These are phyloP conservation scores for Cheilinus undulatus DNA, from an alignment of 2,113 vertebrate species.

Conservation along the genomic window DNA sequence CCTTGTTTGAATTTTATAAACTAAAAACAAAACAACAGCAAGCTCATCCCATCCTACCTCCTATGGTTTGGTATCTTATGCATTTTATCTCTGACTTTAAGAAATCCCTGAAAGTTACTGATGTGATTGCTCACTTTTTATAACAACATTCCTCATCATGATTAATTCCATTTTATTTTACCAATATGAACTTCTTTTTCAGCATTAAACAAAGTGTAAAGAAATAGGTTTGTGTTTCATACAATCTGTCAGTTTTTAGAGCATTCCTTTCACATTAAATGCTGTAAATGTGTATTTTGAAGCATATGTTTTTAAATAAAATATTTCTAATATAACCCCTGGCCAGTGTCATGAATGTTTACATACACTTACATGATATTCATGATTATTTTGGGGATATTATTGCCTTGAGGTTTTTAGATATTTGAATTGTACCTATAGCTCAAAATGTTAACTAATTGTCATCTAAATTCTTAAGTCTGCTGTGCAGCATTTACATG, in stretches of 20 bases:
- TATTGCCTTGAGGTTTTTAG: too few relatives aligned
- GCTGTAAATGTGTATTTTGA: conserved; percentile 64
- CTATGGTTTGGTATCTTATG: conserved; percentile 49
- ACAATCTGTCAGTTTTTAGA: too few relatives aligned
- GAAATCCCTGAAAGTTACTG: conserved; percentile 17
- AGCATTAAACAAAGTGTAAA: background rate
- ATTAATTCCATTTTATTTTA: conserved; percentile 15
- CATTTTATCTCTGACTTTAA: conserved; percentile 14
- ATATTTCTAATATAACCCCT: conserved; percentile 20
- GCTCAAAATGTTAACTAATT: too few relatives aligned
- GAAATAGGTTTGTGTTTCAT: background rate
- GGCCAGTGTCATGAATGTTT: background rate
- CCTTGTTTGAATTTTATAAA: conserved; percentile 30
- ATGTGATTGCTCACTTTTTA: conserved; percentile 2
- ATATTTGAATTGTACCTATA: too few relatives aligned
- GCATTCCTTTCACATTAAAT: background rate
- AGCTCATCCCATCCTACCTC: conserved; percentile 48
- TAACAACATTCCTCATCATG: background rate
- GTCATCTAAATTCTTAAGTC: too few relatives aligned
- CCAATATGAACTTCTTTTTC: conserved; percentile 7
- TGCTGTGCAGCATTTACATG: too few relatives aligned
- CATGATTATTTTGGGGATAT: background rate
- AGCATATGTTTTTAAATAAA: conserved; percentile 70
- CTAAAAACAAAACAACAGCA: conserved; percentile 27
- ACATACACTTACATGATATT: background rate